A percentile compares a stretch with the other conserved stretches of the same genome.
Evolutionary conservation across 2,797 vertebrate species (phyloP).

Genomic region (Danio tinwini): DNA sequence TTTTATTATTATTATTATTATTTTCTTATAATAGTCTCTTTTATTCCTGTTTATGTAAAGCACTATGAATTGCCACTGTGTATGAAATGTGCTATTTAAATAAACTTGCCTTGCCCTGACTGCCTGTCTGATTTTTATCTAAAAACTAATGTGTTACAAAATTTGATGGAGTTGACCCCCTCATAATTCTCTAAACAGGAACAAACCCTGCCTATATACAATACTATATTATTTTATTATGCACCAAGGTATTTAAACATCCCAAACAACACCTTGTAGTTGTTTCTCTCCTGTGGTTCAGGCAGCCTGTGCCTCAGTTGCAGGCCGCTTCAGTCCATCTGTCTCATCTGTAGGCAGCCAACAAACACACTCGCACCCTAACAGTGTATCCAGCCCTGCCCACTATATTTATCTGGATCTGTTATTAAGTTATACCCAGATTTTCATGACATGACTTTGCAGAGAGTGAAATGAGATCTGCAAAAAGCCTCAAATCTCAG

Average conservation of each 20-base stretch:
- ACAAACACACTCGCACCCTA: constrained; percentile 36
- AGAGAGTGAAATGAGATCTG: constrained; percentile 10
- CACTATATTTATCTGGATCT: constrained; percentile 26
- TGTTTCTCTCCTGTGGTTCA: constrained; percentile 52
- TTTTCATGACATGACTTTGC: constrained; percentile 11
- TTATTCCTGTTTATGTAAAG: no score
- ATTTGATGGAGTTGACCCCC: no score
- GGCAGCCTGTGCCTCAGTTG: constrained; percentile 60
- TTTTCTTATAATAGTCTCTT: no score
- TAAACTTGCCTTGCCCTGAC: no score
- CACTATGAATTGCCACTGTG: no score
- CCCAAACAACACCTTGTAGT: not conserved
- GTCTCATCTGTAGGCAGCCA: constrained; percentile 48
- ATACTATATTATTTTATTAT: not conserved
- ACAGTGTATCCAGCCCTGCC: not conserved
- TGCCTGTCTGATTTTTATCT: no score
- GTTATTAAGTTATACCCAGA: not conserved
- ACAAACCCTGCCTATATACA: not conserved
- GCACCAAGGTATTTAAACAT: not conserved
- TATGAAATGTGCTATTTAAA: no score
- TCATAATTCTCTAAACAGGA: no score
- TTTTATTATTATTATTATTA: no score
- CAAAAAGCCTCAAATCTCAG: constrained; percentile 2
- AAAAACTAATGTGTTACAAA: no score
- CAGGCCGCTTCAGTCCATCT: constrained; percentile 58